Conservation (phyloP, 2,113 vertebrate species). For the Colius striatus region DNA sequence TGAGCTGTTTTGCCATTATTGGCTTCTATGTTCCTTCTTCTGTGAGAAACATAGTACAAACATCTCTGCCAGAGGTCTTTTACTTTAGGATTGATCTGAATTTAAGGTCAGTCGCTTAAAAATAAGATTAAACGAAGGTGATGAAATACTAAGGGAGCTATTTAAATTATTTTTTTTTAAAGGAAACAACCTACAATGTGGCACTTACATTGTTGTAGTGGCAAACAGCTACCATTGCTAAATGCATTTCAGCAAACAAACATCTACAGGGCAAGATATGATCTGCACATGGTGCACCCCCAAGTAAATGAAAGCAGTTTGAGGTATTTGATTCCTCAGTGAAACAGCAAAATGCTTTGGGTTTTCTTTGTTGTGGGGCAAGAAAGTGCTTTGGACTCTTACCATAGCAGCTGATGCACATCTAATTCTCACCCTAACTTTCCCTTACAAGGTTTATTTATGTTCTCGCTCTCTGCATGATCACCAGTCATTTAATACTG, state of each 20-base stretch:
- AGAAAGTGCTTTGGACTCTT: neutral
- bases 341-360: neutral
- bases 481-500: neutral
- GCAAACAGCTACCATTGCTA: neutral
- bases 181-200: neutral
- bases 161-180: neutral
- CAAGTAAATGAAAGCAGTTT: neutral
- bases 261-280: neutral
- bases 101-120: conserved; percentile 27
- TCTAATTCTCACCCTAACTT: neutral
- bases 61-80: neutral
- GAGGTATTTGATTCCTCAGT: neutral
- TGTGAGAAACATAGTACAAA: neutral
- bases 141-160: neutral
- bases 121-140: conserved; percentile 6
- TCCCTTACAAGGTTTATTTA: neutral
- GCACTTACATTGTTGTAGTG: neutral
- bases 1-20: neutral
- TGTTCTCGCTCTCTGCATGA: neutral
- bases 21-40: neutral
- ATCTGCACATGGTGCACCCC: neutral
- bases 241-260: neutral
- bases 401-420: neutral
- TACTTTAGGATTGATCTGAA: conserved; percentile 23
- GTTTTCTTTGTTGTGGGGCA: neutral